Evolutionary conservation across 2,113 vertebrate genomes (phyloP).

Genomic region (Gavialis gangeticus): DNA sequence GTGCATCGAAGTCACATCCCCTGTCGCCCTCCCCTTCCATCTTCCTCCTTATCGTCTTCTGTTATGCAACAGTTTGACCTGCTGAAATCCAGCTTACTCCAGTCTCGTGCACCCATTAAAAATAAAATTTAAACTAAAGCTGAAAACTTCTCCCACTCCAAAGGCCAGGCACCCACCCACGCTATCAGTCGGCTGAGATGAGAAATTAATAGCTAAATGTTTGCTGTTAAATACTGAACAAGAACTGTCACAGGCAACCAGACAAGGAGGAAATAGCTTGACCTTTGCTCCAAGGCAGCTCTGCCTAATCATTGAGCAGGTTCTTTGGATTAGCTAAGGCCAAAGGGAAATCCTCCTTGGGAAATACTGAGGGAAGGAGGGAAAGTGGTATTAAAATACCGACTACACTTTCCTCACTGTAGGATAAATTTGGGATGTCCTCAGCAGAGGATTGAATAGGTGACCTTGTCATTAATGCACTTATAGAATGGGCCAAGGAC

Average conservation of each 20-base stretch:
- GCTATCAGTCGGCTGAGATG: not conserved
- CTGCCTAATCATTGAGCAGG: not conserved
- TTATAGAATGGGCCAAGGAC: not conserved
- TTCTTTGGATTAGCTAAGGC: conserved; percentile 12
- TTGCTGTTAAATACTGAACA: not conserved
- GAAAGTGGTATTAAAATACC: not conserved
- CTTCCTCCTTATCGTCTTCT: not conserved
- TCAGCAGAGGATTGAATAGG: not conserved
- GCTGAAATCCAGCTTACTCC: not conserved
- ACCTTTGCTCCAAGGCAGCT: conserved; percentile 34
- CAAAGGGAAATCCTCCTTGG: not conserved
- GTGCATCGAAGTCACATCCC: not conserved
- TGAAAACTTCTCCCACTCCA: not conserved
- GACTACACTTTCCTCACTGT: not conserved
- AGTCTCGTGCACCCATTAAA: not conserved
- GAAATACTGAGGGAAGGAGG: not conserved
- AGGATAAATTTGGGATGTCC: not conserved
- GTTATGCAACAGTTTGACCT: not conserved
- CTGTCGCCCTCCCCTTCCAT: not conserved
- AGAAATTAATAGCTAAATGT: not conserved
- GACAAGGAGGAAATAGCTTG: conserved; percentile 2
- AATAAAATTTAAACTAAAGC: not conserved
- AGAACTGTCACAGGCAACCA: not conserved
- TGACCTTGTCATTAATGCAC: not conserved
- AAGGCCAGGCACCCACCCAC: not conserved